Base-by-base conservation (phyloP, 2,113 vertebrate genomes). In the Salvelinus namaycush region DNA sequence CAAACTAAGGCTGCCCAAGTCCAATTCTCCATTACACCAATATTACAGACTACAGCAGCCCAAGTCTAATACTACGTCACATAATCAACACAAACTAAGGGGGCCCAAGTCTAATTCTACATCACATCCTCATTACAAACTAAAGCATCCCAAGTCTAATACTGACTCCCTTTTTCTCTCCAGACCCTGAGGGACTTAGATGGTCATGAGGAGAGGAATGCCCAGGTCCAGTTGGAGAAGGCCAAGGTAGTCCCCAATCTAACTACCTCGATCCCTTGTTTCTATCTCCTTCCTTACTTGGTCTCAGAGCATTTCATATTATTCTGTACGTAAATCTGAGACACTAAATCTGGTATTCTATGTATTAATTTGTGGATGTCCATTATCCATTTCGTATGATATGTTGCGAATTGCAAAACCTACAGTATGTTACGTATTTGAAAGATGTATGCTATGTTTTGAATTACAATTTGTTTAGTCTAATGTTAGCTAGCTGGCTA, bases 151-250 rank as follows among this genome's bases (percentile, higher is more conserved):
- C 34, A 34, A 7, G 34, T 54, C 51, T 57, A 13, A 16, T 1
- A 6, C 54, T 57, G 3, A 26, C 49, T 31, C 49, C 24, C 12
- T 57, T 8, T 54, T 13, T 67, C 51, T 20, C 13, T 62, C 1
- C 39, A 44, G 39, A 44, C 39, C 9, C 39, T 44, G 0, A 44
- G 39, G 39, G 9, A 16, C 22, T 6, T 34, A 4, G 96, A 97
- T 92, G 94, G 94, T 62, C 94, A 94, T 89, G 92, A 98, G 94
- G 97, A 98, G 83, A 96, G 97, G 90, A 97, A 99, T 79, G 98
- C 98, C 85, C 97, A 97, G 93, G 96, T 96, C 77, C 98, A 99
- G 95, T 67, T 99, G 93, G 97, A 98, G 83, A 99, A 98, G 88
- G 96, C 98, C 78, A 98, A 98, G 95, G 98, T 98, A 60, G 69